Conservation (phyloP, 2,797 vertebrate species). For the Bradypus variegatus region DNA sequence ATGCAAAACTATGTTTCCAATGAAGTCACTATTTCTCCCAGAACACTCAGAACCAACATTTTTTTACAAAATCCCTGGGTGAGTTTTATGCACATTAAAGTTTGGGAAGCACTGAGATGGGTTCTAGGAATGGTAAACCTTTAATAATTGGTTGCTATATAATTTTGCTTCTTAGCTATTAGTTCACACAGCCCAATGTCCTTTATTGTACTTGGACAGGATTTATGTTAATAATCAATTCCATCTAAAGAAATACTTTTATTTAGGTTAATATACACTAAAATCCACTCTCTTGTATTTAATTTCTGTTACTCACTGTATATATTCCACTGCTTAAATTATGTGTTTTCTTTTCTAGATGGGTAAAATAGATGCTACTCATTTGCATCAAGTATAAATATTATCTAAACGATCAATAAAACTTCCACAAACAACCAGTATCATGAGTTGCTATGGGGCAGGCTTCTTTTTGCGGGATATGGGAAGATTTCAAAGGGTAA, state of each 20-base stretch:
- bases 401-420: slow-evolving; percentile 15
- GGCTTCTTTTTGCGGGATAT: neutral
- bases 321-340: neutral
- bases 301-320: neutral
- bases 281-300: neutral
- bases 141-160: neutral
- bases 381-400: slow-evolving; percentile 16
- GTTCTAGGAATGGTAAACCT: neutral
- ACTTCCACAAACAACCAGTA: neutral
- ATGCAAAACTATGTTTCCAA: neutral
- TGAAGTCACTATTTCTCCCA: neutral
- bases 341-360: neutral
- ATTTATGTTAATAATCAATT: neutral
- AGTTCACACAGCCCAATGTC: neutral
- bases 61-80: neutral
- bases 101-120: neutral
- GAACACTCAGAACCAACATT: neutral
- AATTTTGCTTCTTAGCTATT: neutral
- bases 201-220: neutral
- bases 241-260: neutral
- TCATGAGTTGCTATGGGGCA: neutral
- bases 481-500: slow-evolving; percentile 19
- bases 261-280: neutral
- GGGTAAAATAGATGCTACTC: neutral
- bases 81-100: neutral